A percentile compares a stretch with the other conserved stretches of the same genome.
Evolutionary conservation across 2,797 vertebrate genomes (phyloP).

Genomic region (Sternarchorhynchus goeldii): DNA sequence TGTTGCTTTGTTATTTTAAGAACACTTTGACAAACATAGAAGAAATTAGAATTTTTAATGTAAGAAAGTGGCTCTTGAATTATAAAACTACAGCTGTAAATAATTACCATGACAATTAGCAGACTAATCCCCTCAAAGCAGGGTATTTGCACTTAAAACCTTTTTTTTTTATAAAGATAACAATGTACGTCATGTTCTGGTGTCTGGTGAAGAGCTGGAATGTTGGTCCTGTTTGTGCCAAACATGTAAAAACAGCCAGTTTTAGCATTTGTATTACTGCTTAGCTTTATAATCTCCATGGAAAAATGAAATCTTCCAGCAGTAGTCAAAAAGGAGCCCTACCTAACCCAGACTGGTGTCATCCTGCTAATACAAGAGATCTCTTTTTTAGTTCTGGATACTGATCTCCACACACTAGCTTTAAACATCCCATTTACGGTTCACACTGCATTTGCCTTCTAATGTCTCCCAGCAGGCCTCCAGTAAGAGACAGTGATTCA

Average conservation of each 20-base stretch:
- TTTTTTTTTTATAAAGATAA: neutral
- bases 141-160: neutral
- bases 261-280: too few species aligned
- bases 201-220: neutral
- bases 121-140: too few species aligned
- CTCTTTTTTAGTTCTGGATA: constrained; percentile 74
- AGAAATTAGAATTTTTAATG: neutral
- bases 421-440: constrained; percentile 78
- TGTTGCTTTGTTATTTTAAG: constrained; percentile 31
- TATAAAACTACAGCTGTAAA: neutral
- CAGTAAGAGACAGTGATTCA: constrained; percentile 74
- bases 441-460: constrained; percentile 76
- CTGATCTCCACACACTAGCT: constrained; percentile 70
- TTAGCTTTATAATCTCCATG: constrained; percentile 3
- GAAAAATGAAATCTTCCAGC: constrained; percentile 15
- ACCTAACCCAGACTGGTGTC: constrained; percentile 59
- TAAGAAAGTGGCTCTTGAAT: neutral
- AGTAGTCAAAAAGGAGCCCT: constrained; percentile 21
- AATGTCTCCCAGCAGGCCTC: constrained; percentile 77
- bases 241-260: neutral
- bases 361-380: constrained; percentile 75
- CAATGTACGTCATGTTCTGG: neutral
- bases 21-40: constrained; percentile 6
- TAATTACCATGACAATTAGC: neutral
- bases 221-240: neutral